Conservation (phyloP, 2,797 vertebrate genomes). For the Zalophus californianus region DNA sequence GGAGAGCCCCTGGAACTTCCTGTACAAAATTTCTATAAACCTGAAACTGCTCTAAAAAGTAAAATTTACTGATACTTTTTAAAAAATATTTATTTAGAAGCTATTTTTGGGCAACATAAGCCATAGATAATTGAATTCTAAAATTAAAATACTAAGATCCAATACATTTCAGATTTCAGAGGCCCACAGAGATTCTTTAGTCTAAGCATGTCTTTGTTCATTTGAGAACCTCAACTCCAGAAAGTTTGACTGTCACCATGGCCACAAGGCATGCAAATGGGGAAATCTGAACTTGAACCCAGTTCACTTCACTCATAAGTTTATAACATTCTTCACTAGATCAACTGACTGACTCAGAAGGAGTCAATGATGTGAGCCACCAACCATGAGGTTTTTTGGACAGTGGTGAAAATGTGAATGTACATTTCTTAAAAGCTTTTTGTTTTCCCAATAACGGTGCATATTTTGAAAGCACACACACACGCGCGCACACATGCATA, state of each 20-base stretch:
- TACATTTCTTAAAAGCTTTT: neutral
- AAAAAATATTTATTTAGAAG: neutral
- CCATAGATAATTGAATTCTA: neutral
- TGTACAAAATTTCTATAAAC: neutral
- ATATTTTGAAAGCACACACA: neutral
- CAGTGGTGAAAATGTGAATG: neutral
- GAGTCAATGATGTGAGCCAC: neutral
- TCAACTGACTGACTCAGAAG: neutral
- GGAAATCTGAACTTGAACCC: neutral
- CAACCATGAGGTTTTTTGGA: neutral
- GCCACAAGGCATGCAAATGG: neutral
- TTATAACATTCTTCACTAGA: neutral
- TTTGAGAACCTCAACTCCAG: neutral
- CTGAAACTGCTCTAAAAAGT: neutral
- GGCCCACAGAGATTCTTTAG: neutral
- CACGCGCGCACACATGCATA: accelerated
- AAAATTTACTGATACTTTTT: neutral
- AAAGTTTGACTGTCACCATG: neutral
- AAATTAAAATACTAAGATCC: neutral
- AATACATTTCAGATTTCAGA: neutral
- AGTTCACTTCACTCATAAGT: neutral
- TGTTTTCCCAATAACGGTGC: neutral
- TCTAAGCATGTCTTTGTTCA: neutral
- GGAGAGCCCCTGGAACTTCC: neutral
- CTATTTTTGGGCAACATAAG: neutral